Conservation (phyloP, 2,113 vertebrate genomes). For the Cyanocitta stelleri region DNA sequence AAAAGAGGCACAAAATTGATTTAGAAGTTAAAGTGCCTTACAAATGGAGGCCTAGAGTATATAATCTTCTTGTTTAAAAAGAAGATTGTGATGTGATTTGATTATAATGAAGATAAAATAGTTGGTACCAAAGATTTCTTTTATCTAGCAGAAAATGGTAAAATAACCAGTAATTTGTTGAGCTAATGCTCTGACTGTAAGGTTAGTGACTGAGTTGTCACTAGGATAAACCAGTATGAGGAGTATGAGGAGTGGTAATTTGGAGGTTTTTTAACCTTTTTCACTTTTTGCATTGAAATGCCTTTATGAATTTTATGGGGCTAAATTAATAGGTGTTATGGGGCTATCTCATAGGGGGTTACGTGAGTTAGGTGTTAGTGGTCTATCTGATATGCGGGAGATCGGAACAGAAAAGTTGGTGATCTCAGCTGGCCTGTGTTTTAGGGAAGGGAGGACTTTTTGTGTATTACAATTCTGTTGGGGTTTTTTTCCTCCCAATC, state of each 20-base stretch:
- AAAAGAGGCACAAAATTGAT: not conserved
- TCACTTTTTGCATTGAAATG: not conserved
- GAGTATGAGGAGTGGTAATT: not conserved
- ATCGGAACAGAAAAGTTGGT: not conserved
- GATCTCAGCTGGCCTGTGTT: not conserved
- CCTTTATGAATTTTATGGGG: not conserved
- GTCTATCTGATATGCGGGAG: not conserved
- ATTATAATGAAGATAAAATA: not conserved
- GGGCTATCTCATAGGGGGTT: not conserved
- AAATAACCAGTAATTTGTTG: not conserved
- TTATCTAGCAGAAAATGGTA: not conserved
- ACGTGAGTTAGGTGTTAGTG: not conserved
- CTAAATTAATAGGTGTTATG: not conserved
- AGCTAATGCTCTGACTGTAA: not conserved
- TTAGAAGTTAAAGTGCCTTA: not conserved
- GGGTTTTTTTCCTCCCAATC: fast-evolving
- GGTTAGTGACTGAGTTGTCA: not conserved
- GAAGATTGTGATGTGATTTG: not conserved
- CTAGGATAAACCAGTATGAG: not conserved
- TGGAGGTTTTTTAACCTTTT: not conserved
- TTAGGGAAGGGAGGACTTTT: not conserved
- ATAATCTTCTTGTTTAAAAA: not conserved
- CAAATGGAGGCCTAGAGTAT: not conserved
- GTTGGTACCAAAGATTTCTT: not conserved
- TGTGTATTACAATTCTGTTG: not conserved